Base-by-base conservation (phyloP, 30 jellyfish, hydroid and myxozoan genomes). In the Haliclystus octoradiatus region DNA sequence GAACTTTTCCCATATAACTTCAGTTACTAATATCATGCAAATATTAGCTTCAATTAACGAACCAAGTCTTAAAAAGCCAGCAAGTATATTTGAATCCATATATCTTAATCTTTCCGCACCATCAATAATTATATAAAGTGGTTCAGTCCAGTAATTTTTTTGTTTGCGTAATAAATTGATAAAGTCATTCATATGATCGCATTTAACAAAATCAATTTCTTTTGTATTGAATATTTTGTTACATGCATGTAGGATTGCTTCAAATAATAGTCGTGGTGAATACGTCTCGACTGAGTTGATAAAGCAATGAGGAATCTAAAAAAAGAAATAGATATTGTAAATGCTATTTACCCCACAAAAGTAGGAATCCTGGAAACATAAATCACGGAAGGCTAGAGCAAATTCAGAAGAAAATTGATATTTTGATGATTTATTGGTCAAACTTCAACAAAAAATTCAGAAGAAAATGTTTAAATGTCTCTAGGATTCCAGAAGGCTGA, bases 101-200 rank as follows among this genome's bases (percentile, higher is more conserved):
- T 27, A 47, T 28, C 96, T 74, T 24, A 85, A 77, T 29, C 96
- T 70, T 62, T 85, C 96, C 14, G 96, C 93, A 50, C 78, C 67
- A 3, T 85, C 87, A 33, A 85, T 29, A 23, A 85, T 61, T 28
- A 85, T 64, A 34, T 14, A 78, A 3, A 85, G 64, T 34, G 80
- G 63, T 34, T 73, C 70, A 34, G 49, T n/a, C n/a, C n/a, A n/a
- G n/a, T n/a, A n/a, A n/a, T n/a, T n/a, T n/a, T n/a, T n/a, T n/a
- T n/a, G n/a, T n/a, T n/a, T n/a, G n/a, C n/a, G n/a, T n/a, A n/a
- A n/a, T n/a, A n/a, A n/a, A n/a, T n/a, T n/a, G n/a, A n/a, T n/a
- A 65, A 85, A 85, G 32, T 85, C 96, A 33, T 70, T 78, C 80
- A 85, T 78, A 77, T 71, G 64, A 72, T 68, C 77, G 62, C 93